Percentiles rank a stretch among this genome's conserved stretches.
Evolutionary conservation across 2,888 invertebrate species (phyloP).

Genomic region (Melieria omissa): DNA sequence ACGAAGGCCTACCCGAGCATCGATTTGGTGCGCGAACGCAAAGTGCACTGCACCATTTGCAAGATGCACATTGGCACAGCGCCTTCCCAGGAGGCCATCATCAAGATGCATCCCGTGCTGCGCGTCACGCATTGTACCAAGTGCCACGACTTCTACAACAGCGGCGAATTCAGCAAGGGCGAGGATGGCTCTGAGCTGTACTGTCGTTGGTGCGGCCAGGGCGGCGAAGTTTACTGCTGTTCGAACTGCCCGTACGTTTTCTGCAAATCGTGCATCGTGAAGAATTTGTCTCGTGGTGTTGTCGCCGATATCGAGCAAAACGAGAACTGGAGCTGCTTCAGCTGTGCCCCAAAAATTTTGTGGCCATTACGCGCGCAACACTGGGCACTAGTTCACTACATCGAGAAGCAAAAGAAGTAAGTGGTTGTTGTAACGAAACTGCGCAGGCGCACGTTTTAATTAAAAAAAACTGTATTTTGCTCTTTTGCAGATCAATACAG

Average conservation of each 20-base stretch:
- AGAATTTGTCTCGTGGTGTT: slow-evolving; percentile 75
- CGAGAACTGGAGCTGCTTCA: slow-evolving; percentile 85
- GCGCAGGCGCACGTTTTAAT: not conserved
- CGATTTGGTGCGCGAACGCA: slow-evolving; percentile 70
- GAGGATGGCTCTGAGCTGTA: slow-evolving; percentile 86
- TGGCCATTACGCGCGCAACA: slow-evolving; percentile 76
- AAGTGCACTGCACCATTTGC: slow-evolving; percentile 80
- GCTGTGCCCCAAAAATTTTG: slow-evolving; percentile 75
- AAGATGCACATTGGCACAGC: slow-evolving; percentile 80
- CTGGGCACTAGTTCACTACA: slow-evolving; percentile 78
- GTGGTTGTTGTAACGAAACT: slow-evolving; percentile 28
- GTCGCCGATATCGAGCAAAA: slow-evolving; percentile 79
- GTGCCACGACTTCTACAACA: slow-evolving; percentile 82
- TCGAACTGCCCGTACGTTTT: slow-evolving; percentile 80
- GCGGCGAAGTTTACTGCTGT: slow-evolving; percentile 82
- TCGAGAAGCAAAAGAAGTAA: slow-evolving; percentile 70
- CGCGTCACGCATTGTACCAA: slow-evolving; percentile 78
- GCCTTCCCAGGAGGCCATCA: slow-evolving; percentile 72
- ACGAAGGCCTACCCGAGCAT: slow-evolving; percentile 71
- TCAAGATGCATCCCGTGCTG: slow-evolving; percentile 79
- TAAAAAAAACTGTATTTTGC: not conserved
- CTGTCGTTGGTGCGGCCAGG: slow-evolving; percentile 87
- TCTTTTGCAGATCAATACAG: slow-evolving; percentile 51
- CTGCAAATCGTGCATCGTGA: slow-evolving; percentile 81
- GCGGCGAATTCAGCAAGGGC: slow-evolving; percentile 84